These are phyloP conservation scores for Philaenus spumarius DNA, from an alignment of 1,140 invertebrate genomes.

Conservation along the genomic window DNA sequence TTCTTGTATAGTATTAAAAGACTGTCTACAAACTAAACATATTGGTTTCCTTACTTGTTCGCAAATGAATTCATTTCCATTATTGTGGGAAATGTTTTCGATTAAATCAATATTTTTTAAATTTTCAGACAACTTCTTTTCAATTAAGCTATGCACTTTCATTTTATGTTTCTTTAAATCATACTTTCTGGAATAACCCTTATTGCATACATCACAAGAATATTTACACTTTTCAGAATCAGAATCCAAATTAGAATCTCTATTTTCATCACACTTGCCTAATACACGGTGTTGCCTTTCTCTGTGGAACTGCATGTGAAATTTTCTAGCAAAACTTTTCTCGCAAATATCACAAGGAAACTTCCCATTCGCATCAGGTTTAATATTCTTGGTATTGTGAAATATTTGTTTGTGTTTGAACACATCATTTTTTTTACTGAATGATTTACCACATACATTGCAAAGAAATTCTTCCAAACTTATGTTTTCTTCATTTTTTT, in stretches of 20 bases:
- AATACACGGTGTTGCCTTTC: conserved; percentile 23
- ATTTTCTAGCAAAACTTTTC: conserved; percentile 18
- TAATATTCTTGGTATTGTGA: conserved; percentile 16
- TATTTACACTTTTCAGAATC: conserved; percentile 9
- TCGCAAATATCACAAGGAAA: conserved; percentile 24
- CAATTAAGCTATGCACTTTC: neutral
- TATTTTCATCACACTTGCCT: conserved; percentile 13
- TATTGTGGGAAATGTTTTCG: no score
- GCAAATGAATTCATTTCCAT: no score
- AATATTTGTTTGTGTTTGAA: conserved; percentile 30
- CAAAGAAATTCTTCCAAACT: conserved; percentile 20
- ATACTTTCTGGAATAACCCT: conserved; percentile 7
- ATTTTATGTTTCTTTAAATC: conserved; percentile 14
- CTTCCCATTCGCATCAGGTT: conserved; percentile 3
- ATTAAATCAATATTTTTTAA: no score
- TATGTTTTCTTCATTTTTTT: neutral
- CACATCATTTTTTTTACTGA: conserved; percentile 26
- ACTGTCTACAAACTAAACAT: no score
- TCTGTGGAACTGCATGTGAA: conserved; percentile 13
- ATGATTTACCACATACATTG: conserved; percentile 27
- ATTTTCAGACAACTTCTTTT: no score
- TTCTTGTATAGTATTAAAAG: no score
- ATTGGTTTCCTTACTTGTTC: no score
- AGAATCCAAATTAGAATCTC: neutral
- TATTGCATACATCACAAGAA: conserved; percentile 14